These are phyloP conservation scores for Drosophila anomelani DNA, from an alignment of 2,888 invertebrate species.

Conservation along the genomic window DNA sequence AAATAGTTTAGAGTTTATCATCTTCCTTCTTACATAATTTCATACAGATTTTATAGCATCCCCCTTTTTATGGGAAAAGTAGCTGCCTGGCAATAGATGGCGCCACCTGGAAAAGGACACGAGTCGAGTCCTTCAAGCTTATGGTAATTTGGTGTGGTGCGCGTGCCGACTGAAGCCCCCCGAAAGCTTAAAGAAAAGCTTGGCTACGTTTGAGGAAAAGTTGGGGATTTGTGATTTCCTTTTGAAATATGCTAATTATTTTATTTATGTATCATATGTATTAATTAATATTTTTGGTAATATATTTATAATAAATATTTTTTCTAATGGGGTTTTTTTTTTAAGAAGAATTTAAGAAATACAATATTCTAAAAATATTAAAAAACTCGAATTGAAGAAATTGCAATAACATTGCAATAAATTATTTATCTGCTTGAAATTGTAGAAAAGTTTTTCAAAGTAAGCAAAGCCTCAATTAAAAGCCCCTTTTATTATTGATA, in stretches of 20 bases:
- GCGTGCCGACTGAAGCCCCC: slow-evolving; percentile 10
- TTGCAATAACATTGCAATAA: too few relatives aligned
- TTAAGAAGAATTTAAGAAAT: too few relatives aligned
- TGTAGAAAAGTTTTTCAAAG: too few relatives aligned
- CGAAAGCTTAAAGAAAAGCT: slow-evolving; percentile 19
- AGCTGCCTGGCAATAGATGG: slow-evolving; percentile 45
- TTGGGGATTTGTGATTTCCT: neutral
- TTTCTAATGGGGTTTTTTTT: neutral
- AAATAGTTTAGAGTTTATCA: slow-evolving; percentile 6
- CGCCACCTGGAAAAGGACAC: slow-evolving; percentile 28
- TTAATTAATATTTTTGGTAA: neutral
- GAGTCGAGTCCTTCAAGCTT: slow-evolving; percentile 28
- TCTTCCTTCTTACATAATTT: slow-evolving; percentile 1
- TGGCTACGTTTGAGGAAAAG: neutral
- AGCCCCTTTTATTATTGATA: too few relatives aligned
- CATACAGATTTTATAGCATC: slow-evolving; percentile 3
- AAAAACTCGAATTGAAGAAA: too few relatives aligned
- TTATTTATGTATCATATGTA: neutral
- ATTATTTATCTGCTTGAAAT: too few relatives aligned
- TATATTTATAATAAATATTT: neutral
- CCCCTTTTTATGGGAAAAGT: slow-evolving; percentile 45
- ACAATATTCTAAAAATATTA: too few relatives aligned
- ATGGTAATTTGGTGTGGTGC: slow-evolving; percentile 3
- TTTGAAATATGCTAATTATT: neutral
- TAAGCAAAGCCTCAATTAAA: too few relatives aligned